phyloP scores from a whole-genome alignment of 2,113 vertebrate genomes.

The Saimiri boliviensis region DNA sequence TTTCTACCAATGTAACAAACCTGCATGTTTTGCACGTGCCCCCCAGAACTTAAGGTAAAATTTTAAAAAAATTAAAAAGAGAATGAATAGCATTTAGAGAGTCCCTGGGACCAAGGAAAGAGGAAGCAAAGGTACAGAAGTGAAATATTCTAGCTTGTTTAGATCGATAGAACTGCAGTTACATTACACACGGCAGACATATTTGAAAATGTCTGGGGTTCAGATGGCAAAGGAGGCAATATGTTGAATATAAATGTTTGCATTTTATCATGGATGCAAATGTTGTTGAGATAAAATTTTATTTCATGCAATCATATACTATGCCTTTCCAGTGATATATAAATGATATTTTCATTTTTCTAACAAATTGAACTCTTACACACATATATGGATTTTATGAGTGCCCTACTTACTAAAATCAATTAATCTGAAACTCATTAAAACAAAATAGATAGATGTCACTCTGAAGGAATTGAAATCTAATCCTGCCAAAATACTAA shows the following conservation, averaged over 20 bases:
- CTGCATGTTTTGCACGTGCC: no score
- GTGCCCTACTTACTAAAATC: neutral
- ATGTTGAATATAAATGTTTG: neutral
- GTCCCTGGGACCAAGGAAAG: neutral
- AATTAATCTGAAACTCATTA: neutral
- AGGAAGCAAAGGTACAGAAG: neutral
- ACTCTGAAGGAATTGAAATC: neutral
- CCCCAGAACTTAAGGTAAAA: no score
- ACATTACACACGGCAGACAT: neutral
- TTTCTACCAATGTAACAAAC: no score
- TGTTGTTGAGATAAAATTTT: neutral
- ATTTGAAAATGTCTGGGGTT: neutral
- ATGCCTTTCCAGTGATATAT: neutral
- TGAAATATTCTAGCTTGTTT: neutral
- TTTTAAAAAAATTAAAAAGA: no score
- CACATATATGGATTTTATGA: neutral
- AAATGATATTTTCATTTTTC: neutral
- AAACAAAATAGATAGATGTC: neutral
- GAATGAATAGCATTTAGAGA: neutral
- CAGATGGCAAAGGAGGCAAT: neutral
- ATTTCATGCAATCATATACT: neutral
- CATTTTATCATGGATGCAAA: neutral
- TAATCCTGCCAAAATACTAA: neutral
- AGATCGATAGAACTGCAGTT: rapidly evolving
- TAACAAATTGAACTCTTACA: neutral